These are phyloP conservation scores for Callaeas wilsoni DNA, from an alignment of 2,113 vertebrate genomes.

Conservation along the genomic window DNA sequence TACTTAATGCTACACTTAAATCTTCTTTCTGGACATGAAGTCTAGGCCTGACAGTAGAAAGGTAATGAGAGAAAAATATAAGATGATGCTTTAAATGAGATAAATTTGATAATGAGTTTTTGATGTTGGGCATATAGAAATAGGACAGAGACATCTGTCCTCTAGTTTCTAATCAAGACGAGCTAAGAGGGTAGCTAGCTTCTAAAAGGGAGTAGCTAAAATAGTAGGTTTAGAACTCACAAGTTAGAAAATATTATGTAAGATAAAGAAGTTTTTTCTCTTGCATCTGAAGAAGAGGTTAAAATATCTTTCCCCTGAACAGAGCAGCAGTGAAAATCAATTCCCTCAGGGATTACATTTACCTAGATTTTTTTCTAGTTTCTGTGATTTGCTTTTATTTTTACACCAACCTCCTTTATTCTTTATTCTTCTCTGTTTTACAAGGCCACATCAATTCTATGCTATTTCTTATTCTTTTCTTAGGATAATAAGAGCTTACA, in stretches of 20 bases:
- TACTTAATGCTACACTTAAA: not conserved
- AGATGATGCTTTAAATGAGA: not conserved
- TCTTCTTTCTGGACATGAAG: not conserved
- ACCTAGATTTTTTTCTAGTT: not conserved
- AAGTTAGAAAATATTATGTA: not conserved
- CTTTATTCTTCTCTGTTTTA: not conserved
- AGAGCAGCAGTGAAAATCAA: not conserved
- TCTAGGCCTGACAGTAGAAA: not conserved
- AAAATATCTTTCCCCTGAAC: not conserved
- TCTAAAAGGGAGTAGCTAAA: not conserved
- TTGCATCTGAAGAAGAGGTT: rapidly evolving
- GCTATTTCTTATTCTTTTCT: not conserved
- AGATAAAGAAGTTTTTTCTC: not conserved
- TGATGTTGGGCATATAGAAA: not conserved
- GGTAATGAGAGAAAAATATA: not conserved
- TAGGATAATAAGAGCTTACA: not conserved
- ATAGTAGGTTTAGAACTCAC: not conserved
- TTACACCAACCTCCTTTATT: not conserved
- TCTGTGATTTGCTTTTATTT: not conserved
- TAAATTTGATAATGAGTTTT: not conserved
- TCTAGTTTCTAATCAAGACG: not conserved
- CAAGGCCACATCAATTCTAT: not conserved
- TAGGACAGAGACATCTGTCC: not conserved
- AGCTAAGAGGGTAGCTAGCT: not conserved
- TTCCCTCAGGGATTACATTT: not conserved